Evolutionary conservation across 2,113 vertebrate species (phyloP).

Genomic region (Epinephelus fuscoguttatus): DNA sequence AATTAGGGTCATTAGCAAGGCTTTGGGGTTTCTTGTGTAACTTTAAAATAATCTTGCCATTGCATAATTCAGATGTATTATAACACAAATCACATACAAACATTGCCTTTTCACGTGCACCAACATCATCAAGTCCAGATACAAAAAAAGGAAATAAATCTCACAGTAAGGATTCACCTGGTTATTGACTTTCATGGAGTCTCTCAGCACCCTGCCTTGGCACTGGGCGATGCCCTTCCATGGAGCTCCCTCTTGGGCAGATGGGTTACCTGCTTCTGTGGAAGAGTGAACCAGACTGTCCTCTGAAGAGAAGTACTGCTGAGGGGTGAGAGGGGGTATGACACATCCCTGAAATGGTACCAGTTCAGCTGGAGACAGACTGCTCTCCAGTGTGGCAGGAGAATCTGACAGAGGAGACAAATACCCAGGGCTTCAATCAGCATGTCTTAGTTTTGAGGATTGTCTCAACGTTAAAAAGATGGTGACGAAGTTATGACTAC

Average conservation of each 20-base stretch:
- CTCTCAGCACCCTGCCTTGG: conserved; percentile 80
- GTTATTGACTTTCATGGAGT: conserved; percentile 84
- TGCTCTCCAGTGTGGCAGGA: conserved; percentile 81
- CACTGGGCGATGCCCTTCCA: conserved; percentile 85
- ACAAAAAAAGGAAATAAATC: neutral
- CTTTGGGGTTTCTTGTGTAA: neutral
- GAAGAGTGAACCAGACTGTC: conserved; percentile 19
- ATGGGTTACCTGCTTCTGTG: conserved; percentile 8
- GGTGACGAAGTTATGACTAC: too few relatives aligned
- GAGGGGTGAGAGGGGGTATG: conserved; percentile 74
- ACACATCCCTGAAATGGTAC: conserved; percentile 83
- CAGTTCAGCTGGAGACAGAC: conserved; percentile 80
- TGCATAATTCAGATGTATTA: neutral
- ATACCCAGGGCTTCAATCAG: neutral
- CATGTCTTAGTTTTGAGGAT: too few relatives aligned
- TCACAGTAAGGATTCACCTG: conserved; percentile 81
- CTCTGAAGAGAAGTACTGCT: conserved; percentile 20
- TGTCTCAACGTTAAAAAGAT: too few relatives aligned
- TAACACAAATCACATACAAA: neutral
- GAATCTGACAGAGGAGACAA: conserved; percentile 75
- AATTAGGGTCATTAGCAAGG: too few relatives aligned
- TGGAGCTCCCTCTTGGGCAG: conserved; percentile 56
- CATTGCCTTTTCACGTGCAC: neutral
- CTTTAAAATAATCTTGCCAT: neutral
- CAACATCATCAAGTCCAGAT: neutral